Base-by-base conservation (phyloP, 2,888 invertebrate species). In the Stenodema calcarata region DNA sequence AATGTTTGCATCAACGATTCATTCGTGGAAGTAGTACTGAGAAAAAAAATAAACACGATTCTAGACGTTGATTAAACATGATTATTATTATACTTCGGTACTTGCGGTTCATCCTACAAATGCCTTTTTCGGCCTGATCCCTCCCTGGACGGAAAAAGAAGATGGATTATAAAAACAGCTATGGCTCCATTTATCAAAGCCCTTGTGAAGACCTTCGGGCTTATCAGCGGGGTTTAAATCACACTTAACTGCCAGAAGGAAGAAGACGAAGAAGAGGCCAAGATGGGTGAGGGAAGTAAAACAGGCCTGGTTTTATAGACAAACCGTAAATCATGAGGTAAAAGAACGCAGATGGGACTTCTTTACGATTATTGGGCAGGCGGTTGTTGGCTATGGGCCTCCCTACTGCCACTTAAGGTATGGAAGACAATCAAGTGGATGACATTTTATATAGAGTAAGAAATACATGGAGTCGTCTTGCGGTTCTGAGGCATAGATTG, bases 301-400 rank as follows among this genome's bases (percentile, higher is more conserved):
- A 84, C 84, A 84, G 84, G 47, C 73, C 35, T 44, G 84, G 84
- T 84, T 84, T 84, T 84, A 84, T 84, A 84, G 84, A 84, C 84
- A 84, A 84, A 84, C 73, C 84, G 84, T 84, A 84, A 84, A 84
- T 84, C 84, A 84, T 84, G 84, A 70, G 70, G 84, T 73, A 73
- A 84, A 75, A 47, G 84, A 84, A 84, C 84, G 73, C 84, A 84
- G 84, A 84, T 84, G 84, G 84, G 84, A 84, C 84, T 84, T 73
- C 84, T 84, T 84, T 84, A 84, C 84, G 84, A 84, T 84, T 84
- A 84, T 84, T 84, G 75, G 73, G 84, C 73, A 70, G 84, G 84
- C 84, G 84, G 84, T 75, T 84, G 84, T 73, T 27, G 84, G 84
- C 84, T 84, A 84, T 84, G 73, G 75, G 73, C 84, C 84, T 84